Conservation (phyloP, 2,113 vertebrate species). For the Petaurus breviceps region DNA sequence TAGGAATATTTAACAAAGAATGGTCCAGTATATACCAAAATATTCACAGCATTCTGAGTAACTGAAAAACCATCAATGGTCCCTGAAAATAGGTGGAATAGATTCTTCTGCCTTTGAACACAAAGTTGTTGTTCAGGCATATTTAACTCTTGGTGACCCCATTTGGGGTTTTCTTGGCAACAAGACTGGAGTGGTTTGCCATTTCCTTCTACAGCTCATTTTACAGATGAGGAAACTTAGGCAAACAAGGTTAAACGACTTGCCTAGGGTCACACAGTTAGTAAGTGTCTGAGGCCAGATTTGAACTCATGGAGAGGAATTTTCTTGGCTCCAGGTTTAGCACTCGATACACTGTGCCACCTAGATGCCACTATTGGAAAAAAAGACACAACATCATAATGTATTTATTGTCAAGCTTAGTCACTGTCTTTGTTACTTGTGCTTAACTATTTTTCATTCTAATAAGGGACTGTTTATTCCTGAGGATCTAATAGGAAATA, state of each 20-base stretch:
- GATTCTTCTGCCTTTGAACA: background rate
- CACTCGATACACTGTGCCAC: background rate
- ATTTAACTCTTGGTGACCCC: background rate
- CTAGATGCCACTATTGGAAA: background rate
- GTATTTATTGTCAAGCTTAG: background rate
- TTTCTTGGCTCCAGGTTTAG: background rate
- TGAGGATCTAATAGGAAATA: background rate
- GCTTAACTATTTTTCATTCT: background rate
- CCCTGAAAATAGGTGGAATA: background rate
- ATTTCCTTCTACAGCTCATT: background rate
- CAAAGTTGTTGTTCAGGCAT: background rate
- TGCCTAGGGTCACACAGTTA: background rate
- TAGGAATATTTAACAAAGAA: background rate
- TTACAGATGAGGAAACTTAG: background rate
- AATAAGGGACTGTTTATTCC: background rate
- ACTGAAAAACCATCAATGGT: background rate
- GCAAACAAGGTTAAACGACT: background rate
- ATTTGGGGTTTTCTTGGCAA: background rate
- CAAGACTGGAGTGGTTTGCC: background rate
- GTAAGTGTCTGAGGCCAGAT: background rate
- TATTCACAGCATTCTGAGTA: background rate
- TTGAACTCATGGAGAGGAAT: background rate
- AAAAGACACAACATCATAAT: background rate
- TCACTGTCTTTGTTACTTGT: background rate
- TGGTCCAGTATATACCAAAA: background rate